Evolutionary conservation across 2,113 vertebrate genomes (phyloP).

Genomic region (Aptenodytes patagonicus): DNA sequence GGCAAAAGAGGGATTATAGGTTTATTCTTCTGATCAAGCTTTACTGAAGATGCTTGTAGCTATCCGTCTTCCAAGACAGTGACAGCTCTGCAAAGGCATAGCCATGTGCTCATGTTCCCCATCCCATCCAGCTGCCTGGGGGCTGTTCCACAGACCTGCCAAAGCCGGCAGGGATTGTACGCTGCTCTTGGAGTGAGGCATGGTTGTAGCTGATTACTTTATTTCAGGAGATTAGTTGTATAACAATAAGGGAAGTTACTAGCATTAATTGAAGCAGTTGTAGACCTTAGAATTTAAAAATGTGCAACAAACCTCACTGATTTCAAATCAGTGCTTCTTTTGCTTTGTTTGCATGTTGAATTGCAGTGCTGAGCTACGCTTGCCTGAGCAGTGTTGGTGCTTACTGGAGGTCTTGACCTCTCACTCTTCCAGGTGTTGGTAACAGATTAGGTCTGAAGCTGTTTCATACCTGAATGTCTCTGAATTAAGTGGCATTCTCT

Average conservation of each 20-base stretch:
- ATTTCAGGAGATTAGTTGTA: neutral
- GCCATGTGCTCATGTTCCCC: neutral
- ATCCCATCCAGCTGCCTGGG: neutral
- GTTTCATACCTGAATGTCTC: neutral
- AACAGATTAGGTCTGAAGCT: neutral
- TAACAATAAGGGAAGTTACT: neutral
- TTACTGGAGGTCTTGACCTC: neutral
- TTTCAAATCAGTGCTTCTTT: neutral
- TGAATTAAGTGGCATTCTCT: neutral
- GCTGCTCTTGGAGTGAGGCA: neutral
- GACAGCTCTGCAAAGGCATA: neutral
- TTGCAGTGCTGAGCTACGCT: neutral
- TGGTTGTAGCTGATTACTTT: neutral
- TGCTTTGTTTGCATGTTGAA: fast-evolving
- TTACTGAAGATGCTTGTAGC: neutral
- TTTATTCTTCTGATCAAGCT: neutral
- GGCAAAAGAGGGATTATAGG: neutral
- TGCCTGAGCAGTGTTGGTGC: fast-evolving
- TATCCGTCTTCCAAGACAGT: neutral
- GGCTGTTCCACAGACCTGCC: neutral
- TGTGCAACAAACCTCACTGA: fast-evolving
- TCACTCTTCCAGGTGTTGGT: neutral
- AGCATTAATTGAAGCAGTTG: neutral
- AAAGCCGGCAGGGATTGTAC: neutral
- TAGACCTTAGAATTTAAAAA: neutral